Evolutionary conservation across 2,797 vertebrate genomes (phyloP).

Genomic region (Rhadinocentrus ornatus): DNA sequence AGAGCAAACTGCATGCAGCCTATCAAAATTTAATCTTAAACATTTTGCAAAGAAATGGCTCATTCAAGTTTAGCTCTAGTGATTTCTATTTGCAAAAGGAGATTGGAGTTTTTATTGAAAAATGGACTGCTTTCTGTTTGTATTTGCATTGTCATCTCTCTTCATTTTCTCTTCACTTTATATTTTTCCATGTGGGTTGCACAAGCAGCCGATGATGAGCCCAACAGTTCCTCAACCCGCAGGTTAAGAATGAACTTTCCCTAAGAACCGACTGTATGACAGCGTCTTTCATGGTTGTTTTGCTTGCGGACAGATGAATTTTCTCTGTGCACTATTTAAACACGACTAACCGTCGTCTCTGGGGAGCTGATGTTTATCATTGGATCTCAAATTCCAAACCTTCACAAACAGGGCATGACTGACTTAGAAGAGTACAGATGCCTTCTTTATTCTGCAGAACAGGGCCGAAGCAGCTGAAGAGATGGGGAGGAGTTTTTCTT

Average conservation of each 20-base stretch:
- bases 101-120: constrained; percentile 2
- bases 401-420: constrained; percentile 80
- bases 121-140: constrained; percentile 28
- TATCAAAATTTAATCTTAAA: constrained; percentile 41
- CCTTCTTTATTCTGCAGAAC: constrained; percentile 82
- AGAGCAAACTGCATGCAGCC: constrained; percentile 34
- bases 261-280: constrained; percentile 46
- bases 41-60: constrained; percentile 26
- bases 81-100: constrained; percentile 24
- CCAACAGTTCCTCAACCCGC: constrained; percentile 40
- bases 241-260: constrained; percentile 69
- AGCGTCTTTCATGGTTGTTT: constrained; percentile 68
- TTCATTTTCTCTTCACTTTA: constrained; percentile 23
- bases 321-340: constrained; percentile 71
- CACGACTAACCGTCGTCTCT: constrained; percentile 72
- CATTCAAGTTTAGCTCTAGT: constrained; percentile 31
- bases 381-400: constrained; percentile 82
- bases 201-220: constrained; percentile 29
- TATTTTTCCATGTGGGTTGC: constrained; percentile 36
- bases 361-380: constrained; percentile 82
- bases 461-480: constrained; percentile 84
- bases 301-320: constrained; percentile 74
- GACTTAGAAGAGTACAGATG: constrained; percentile 83
- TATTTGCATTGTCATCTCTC: constrained; percentile 46
- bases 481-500: constrained; percentile 69